phyloP scores from a whole-genome alignment of 2,113 vertebrate species.

The Melanostigma gelatinosum region DNA sequence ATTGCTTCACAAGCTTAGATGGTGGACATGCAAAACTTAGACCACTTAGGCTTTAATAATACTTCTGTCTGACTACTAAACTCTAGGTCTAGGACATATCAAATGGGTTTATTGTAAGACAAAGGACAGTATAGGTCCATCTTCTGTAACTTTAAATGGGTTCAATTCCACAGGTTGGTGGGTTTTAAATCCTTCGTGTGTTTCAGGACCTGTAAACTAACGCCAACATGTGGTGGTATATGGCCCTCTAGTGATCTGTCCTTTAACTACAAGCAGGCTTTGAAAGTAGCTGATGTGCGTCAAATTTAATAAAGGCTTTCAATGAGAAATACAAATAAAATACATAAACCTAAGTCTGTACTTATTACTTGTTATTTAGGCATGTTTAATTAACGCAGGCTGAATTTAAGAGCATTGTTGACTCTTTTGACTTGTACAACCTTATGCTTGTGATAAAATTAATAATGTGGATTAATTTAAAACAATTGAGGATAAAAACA shows the following conservation, averaged over 20 bases:
- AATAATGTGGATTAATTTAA: background rate
- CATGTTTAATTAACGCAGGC: background rate
- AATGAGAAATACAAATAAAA: background rate
- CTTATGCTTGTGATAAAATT: background rate
- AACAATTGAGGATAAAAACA: background rate
- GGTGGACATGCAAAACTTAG: background rate
- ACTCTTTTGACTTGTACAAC: background rate
- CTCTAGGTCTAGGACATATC: background rate
- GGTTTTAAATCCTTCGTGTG: background rate
- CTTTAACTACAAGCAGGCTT: slow-evolving; percentile 36
- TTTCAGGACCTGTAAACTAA: background rate
- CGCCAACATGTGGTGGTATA: slow-evolving; percentile 33
- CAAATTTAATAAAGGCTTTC: background rate
- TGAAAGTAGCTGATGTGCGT: background rate
- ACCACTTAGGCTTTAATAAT: background rate
- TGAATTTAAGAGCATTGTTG: background rate
- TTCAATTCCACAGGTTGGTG: background rate
- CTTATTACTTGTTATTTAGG: background rate
- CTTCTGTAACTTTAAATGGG: background rate
- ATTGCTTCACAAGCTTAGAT: background rate
- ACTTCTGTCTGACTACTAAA: background rate
- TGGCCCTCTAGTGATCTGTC: slow-evolving; percentile 58
- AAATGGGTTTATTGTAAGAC: background rate
- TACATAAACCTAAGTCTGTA: background rate
- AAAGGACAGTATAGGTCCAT: background rate